Base-by-base conservation (phyloP, 2,888 invertebrate species). In the Cosmopolites sordidus region DNA sequence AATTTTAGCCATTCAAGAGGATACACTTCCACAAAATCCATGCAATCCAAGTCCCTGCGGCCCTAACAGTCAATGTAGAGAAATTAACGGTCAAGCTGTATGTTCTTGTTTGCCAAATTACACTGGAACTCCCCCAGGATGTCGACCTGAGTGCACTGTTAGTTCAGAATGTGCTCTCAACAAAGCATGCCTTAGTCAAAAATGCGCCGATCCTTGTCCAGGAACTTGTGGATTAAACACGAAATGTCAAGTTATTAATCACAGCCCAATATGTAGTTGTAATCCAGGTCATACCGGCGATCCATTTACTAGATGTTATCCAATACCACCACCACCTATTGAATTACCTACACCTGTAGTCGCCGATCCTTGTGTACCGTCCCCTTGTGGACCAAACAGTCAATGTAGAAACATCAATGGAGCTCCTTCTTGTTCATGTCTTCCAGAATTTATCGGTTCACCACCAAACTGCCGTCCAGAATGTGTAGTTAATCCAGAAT, bases 181-280 rank as follows among this genome's bases (percentile, higher is more conserved):
- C 60, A 82, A 81, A 66, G 86, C 90, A 2, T 92, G 92, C 65
- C 75, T 87, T 9, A 83, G 85, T 65, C 83, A 84, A 61, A 88
- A 87, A 74, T 92, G 92, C 69, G 69, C 76, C 16, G 81, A 90
- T 70, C 91, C 92, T 30, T 92, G 92, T 61, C 80, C 82, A 27
- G 83, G 81, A 52, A 82, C 82, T 45, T 88, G 87, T 64, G 87
- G 86, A 38, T 75, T 76, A 66, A 83, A 84, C 64, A 77, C 86
- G 2, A 75, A 80, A 33, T 92, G 92, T 66, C 80, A 82, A 68
- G 87, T 87, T 1, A 80, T 85, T 53, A 86, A 88, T 68, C 90
- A 89, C 67, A 87, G 84, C 68, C 89, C 90, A 1, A 83, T 88
- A 64, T 92, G 91, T 70, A 81, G 81, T 46, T 90, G 90, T 68